These are phyloP conservation scores for Polyploca ridens DNA, from an alignment of 2,888 invertebrate species.

Conservation along the genomic window DNA sequence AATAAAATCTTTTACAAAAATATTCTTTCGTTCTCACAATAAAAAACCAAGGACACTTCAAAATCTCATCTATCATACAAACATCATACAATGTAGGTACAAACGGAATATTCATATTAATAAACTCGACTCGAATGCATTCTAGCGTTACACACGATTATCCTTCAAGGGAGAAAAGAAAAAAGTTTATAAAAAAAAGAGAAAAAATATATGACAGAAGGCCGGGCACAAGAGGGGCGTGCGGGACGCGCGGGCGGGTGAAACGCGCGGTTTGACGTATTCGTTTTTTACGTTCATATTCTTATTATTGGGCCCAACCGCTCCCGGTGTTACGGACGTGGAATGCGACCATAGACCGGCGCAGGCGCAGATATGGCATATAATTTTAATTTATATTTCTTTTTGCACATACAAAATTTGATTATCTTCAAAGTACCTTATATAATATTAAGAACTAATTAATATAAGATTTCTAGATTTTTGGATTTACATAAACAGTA, in stretches of 20 bases:
- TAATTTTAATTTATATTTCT: conserved; percentile 21
- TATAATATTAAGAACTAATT: too few relatives aligned
- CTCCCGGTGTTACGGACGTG: conserved; percentile 83
- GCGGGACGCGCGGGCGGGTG: conserved; percentile 66
- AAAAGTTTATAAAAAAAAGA: conserved; percentile 34
- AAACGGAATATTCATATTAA: conserved; percentile 65
- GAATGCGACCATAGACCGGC: conserved; percentile 74
- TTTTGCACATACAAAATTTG: conserved; percentile 12
- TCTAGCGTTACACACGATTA: conserved; percentile 80
- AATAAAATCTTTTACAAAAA: not conserved
- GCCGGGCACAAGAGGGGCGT: conserved; percentile 44
- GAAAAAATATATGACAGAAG: conserved; percentile 63
- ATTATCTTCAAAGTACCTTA: too few relatives aligned
- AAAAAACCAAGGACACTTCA: conserved; percentile 9
- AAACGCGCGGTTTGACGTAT: conserved; percentile 71
- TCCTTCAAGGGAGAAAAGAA: conserved; percentile 60
- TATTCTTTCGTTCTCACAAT: not conserved
- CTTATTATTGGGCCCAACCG: conserved; percentile 81
- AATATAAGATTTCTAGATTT: conserved; percentile 11
- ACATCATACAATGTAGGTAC: conserved; percentile 44
- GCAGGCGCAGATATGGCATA: conserved; percentile 62
- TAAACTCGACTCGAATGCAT: conserved; percentile 63
- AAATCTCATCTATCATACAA: conserved; percentile 40
- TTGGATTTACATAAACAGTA: not conserved
- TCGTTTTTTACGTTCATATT: conserved; percentile 81